Evolutionary conservation across 2,797 vertebrate species (phyloP).

Genomic region (Tenualosa thibaudeaui): DNA sequence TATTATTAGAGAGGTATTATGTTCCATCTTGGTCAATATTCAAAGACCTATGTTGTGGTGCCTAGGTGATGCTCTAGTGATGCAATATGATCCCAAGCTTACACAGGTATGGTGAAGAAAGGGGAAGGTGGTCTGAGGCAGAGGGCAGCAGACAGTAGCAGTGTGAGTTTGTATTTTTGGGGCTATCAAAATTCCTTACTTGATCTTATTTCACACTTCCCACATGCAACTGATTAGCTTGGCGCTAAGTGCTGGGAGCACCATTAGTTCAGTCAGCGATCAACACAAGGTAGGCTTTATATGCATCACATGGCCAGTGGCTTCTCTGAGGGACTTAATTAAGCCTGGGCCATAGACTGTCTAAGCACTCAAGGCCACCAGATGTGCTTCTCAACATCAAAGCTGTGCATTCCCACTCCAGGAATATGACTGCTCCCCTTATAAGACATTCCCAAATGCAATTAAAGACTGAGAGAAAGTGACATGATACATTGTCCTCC

Average conservation of each 20-base stretch:
- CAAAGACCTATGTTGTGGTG: too few species aligned
- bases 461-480: not conserved
- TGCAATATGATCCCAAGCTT: not conserved
- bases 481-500: not conserved
- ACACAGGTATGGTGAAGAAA: not conserved
- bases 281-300: constrained; percentile 23
- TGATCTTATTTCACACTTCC: constrained; percentile 28
- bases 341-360: not conserved
- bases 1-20: too few species aligned
- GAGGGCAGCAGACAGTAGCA: not conserved
- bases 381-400: not conserved
- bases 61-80: not conserved
- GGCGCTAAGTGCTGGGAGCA: constrained; percentile 30
- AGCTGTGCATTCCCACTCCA: not conserved
- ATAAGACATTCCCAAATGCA: not conserved
- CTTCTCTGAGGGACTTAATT: not conserved
- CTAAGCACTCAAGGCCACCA: not conserved
- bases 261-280: constrained; percentile 1
- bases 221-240: constrained; percentile 29
- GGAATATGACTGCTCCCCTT: not conserved
- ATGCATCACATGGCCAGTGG: not conserved
- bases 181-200: not conserved
- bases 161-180: not conserved
- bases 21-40: too few species aligned
- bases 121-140: not conserved